Evolutionary conservation across 2,797 vertebrate species (phyloP), one percentile per base, ranked within the genome.

Genomic region (Xerus rutilus): DNA sequence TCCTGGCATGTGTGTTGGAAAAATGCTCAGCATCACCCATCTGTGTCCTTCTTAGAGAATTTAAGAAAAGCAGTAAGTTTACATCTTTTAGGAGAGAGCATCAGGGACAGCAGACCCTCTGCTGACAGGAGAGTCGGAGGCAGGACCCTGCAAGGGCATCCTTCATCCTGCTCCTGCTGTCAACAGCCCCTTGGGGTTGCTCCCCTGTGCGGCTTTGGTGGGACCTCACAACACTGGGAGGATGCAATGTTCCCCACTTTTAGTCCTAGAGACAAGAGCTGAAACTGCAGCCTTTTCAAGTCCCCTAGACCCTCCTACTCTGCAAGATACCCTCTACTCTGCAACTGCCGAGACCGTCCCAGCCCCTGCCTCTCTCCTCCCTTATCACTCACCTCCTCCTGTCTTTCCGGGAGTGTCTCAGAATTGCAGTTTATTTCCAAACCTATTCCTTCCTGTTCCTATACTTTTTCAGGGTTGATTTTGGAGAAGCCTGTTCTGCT

Each of bases 111-210:
- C 9, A 43, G 32, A 59, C 59, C 1, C 10, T 84, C 39, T 89
- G 69, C 47, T 35, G 39, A 69, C 43, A 20, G 81, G 21, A 59
- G 35, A n/a, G 43, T 49, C n/a, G 43, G 39, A 78, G 9, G n/a
- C 0, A 0, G 4, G 35, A 23, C 7, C 7, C 3, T 23, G 8
- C 15, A 0, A 12, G 18, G 43, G 13, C 21, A 5, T 17, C 0
- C 0, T 28, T 14, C 2, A 3, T 25, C 59, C 28, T 21, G 2
- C 0, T 21, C 43, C 73, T 32, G 11, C n/a, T 43, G 30, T n/a
- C 57, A 0, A 23, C 79, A 25, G 32, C 45, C 43, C 8, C 32
- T 28, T 7, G 7, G 4, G 18, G 47, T 23, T 35, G 43, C 32
- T 3, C 28, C 10, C 25, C 7, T 1, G 21, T 15, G 35, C 7